phyloP scores from a whole-genome alignment of 2,113 vertebrate genomes.

The Butorides virescens region DNA sequence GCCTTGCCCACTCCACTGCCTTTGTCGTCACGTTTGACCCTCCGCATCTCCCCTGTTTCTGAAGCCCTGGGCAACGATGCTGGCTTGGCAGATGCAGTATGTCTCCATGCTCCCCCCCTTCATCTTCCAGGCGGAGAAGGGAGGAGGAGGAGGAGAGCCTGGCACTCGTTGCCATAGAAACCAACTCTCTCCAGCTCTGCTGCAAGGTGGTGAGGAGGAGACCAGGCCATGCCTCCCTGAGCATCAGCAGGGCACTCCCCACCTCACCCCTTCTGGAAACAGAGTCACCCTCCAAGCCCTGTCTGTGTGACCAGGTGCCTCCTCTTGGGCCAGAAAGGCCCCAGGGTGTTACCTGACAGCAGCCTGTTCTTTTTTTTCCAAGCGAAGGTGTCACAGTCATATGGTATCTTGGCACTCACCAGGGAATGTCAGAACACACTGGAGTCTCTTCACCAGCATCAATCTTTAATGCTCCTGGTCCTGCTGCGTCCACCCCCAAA shows the following conservation, averaged over 20 bases:
- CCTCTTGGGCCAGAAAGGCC: background rate
- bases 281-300: background rate
- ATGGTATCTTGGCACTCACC: background rate
- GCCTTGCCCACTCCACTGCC: fast-evolving
- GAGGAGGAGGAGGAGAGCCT: conserved; percentile 51
- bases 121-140: background rate
- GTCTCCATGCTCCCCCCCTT: background rate
- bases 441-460: background rate
- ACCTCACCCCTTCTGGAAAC: background rate
- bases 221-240: background rate
- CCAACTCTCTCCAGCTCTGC: conserved; percentile 44
- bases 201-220: conserved; percentile 53
- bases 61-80: fast-evolving
- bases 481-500: background rate
- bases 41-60: background rate
- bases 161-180: conserved; percentile 68
- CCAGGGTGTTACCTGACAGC: background rate
- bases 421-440: background rate
- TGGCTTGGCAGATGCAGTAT: background rate
- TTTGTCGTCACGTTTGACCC: background rate
- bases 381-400: background rate
- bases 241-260: background rate
- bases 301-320: background rate
- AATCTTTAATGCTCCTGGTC: background rate
- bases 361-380: background rate